Percentiles rank a stretch among this genome's conserved stretches.
Conservation (phyloP, 2,888 invertebrate species). For the Leptinotarsa haldemani region DNA sequence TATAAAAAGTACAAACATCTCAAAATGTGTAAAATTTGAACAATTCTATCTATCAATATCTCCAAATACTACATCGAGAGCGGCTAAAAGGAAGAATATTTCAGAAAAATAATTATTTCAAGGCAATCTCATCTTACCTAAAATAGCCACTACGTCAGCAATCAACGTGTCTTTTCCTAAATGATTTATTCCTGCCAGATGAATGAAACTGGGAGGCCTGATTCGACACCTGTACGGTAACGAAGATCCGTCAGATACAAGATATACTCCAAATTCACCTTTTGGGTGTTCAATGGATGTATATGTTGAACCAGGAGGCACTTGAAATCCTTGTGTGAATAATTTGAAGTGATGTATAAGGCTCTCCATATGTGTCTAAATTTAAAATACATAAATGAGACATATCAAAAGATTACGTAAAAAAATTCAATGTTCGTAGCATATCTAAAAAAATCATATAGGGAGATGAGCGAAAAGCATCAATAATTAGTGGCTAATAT, state of each 20-base stretch:
- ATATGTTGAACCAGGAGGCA: slow-evolving; percentile 88
- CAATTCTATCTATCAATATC: slow-evolving; percentile 70
- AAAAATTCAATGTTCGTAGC: background rate
- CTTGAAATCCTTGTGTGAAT: slow-evolving; percentile 83
- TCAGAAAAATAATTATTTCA: background rate
- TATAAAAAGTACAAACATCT: background rate
- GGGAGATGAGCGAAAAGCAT: background rate
- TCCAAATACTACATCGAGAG: slow-evolving; percentile 73
- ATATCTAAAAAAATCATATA: slow-evolving; percentile 25
- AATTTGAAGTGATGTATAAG: slow-evolving; percentile 71
- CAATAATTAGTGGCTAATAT: too few species aligned
- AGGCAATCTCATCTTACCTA: slow-evolving; percentile 68
- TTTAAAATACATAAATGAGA: background rate
- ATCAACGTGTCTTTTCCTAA: slow-evolving; percentile 67
- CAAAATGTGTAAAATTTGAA: background rate
- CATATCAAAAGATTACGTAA: background rate
- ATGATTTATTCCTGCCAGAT: slow-evolving; percentile 74
- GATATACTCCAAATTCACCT: slow-evolving; percentile 87
- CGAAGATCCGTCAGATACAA: slow-evolving; percentile 86
- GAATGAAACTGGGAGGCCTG: slow-evolving; percentile 69
- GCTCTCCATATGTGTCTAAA: slow-evolving; percentile 66
- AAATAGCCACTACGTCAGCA: slow-evolving; percentile 83
- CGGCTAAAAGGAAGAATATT: slow-evolving; percentile 39
- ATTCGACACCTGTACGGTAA: slow-evolving; percentile 72
- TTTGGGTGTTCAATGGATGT: slow-evolving; percentile 86